Evolutionary conservation across 2,113 vertebrate genomes (phyloP).

Genomic region (Plotosus lineatus): DNA sequence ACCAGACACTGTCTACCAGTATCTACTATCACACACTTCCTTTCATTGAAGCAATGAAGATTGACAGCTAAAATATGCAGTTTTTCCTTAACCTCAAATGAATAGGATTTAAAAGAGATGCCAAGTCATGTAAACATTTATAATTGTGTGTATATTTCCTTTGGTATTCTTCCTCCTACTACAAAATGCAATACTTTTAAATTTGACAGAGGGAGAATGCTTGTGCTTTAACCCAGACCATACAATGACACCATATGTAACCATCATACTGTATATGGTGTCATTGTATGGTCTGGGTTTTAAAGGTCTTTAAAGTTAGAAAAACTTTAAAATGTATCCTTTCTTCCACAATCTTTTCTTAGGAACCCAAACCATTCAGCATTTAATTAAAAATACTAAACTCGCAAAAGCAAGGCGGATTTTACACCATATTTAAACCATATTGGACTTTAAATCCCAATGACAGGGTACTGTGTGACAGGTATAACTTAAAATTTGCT

Average conservation of each 20-base stretch:
- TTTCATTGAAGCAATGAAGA: neutral
- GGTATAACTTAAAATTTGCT: neutral
- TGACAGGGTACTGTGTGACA: neutral
- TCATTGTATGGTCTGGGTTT: slow-evolving; percentile 16
- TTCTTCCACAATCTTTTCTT: neutral
- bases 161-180: slow-evolving; percentile 3
- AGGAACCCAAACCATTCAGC: neutral
- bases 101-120: neutral
- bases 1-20: neutral
- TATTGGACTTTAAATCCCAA: neutral
- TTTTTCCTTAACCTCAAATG: neutral
- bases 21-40: neutral
- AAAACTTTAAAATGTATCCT: neutral
- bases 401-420: neutral
- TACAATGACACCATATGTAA: slow-evolving; percentile 8
- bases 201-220: slow-evolving; percentile 4
- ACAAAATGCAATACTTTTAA: slow-evolving; percentile 3
- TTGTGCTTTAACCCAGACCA: slow-evolving; percentile 8
- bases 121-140: neutral
- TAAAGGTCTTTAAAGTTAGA: no score
- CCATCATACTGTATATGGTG: neutral
- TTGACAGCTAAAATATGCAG: neutral
- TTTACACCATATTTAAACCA: neutral
- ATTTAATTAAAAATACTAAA: neutral
- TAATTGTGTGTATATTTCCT: slow-evolving; percentile 13